Conservation (phyloP, 2,113 vertebrate genomes). For the Pluvialis apricaria region DNA sequence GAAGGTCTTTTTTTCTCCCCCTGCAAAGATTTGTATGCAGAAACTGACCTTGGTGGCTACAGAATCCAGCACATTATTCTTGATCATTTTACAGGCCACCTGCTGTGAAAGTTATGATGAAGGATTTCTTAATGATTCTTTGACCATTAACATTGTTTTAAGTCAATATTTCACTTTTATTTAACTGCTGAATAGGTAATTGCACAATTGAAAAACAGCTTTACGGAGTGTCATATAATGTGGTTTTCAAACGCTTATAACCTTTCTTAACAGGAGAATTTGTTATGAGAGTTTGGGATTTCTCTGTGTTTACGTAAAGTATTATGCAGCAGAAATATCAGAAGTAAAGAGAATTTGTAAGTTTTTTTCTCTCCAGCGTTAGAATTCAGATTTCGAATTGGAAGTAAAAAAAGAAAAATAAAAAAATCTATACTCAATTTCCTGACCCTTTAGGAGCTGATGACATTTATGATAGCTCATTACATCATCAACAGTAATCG, state of each 20-base stretch:
- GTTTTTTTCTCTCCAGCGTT: neutral
- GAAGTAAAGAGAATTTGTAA: neutral
- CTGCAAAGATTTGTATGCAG: slow-evolving; percentile 95
- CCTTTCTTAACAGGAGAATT: slow-evolving; percentile 56
- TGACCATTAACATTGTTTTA: slow-evolving; percentile 92
- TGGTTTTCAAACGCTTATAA: slow-evolving; percentile 60
- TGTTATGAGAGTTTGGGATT: slow-evolving; percentile 40
- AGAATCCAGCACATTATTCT: slow-evolving; percentile 94
- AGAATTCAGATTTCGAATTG: neutral
- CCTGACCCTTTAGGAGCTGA: neutral
- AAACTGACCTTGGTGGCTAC: slow-evolving; percentile 90
- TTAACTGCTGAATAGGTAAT: slow-evolving; percentile 71
- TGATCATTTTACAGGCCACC: slow-evolving; percentile 94
- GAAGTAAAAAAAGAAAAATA: slow-evolving; percentile 23
- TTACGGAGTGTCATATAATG: slow-evolving; percentile 60
- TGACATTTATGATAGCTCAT: slow-evolving; percentile 25
- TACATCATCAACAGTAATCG: neutral
- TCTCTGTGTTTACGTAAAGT: slow-evolving; percentile 42
- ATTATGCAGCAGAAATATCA: slow-evolving; percentile 39
- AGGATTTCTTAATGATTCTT: slow-evolving; percentile 95
- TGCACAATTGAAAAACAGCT: slow-evolving; percentile 70
- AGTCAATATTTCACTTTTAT: slow-evolving; percentile 86
- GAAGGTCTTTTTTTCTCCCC: slow-evolving; percentile 79
- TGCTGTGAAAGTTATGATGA: slow-evolving; percentile 92
- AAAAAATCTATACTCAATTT: slow-evolving; percentile 15